Evolutionary conservation across 1,140 invertebrate genomes (phyloP).

Genomic region (Lucilia cuprina): DNA sequence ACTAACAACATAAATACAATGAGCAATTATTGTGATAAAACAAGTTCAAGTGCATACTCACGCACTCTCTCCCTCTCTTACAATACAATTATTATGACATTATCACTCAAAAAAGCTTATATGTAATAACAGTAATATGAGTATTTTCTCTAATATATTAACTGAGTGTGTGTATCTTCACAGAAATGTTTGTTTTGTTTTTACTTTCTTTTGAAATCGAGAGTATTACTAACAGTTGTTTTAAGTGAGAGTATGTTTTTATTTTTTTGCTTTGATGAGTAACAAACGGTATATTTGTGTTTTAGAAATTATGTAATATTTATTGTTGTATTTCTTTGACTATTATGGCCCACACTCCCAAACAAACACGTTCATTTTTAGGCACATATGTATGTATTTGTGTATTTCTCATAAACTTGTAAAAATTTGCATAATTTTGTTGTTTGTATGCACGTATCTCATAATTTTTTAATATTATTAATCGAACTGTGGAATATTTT

Average conservation of each 20-base stretch:
- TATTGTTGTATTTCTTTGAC: not conserved
- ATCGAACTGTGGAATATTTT: too few species aligned
- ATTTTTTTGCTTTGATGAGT: not conserved
- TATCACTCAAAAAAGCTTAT: not conserved
- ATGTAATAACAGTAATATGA: not conserved
- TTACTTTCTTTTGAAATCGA: not conserved
- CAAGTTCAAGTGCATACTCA: conserved; percentile 40
- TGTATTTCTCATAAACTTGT: too few species aligned
- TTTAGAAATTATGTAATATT: not conserved
- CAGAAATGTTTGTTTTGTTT: not conserved
- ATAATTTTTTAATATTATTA: not conserved
- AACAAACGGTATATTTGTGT: not conserved
- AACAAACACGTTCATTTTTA: not conserved
- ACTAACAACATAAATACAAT: too few species aligned
- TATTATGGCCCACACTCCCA: not conserved
- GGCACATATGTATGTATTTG: too few species aligned
- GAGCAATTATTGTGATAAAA: conserved; percentile 9
- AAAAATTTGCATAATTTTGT: not conserved
- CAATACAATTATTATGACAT: not conserved
- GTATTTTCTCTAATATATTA: not conserved
- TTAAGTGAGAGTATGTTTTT: not conserved
- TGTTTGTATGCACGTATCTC: not conserved
- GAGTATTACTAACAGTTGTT: not conserved
- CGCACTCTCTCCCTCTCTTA: not conserved
- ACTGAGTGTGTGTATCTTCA: not conserved